phyloP scores from a whole-genome alignment of 2,113 vertebrate genomes.

The Trichomycterus rosablanca region DNA sequence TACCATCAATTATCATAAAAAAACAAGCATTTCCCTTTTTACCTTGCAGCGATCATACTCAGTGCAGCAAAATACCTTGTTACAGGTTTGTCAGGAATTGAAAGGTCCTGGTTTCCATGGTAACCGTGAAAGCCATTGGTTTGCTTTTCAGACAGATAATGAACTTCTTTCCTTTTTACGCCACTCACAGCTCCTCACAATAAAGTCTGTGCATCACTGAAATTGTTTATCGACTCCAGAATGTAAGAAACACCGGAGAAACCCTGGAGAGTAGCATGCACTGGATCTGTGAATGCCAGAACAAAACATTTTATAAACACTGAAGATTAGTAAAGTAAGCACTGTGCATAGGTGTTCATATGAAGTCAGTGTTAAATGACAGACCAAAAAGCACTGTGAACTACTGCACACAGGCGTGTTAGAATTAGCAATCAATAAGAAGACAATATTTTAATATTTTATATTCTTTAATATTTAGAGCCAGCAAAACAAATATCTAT shows the following conservation, averaged over 20 bases:
- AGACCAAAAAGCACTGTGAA: too few relatives aligned
- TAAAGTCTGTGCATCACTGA: constrained; percentile 69
- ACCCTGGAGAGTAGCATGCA: constrained; percentile 51
- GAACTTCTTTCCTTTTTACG: constrained; percentile 74
- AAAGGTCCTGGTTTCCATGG: constrained; percentile 70
- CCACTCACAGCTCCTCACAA: constrained; percentile 69
- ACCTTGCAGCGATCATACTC: constrained; percentile 70
- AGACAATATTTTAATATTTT: too few relatives aligned
- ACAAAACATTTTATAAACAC: too few relatives aligned
- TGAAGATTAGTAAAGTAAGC: too few relatives aligned
- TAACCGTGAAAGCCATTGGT: constrained; percentile 73
- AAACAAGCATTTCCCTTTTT: constrained; percentile 73
- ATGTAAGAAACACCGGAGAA: constrained; percentile 61
- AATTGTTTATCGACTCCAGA: constrained; percentile 62
- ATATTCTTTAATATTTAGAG: too few relatives aligned
- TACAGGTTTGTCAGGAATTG: constrained; percentile 66
- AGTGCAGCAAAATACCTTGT: constrained; percentile 75
- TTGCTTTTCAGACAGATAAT: constrained; percentile 76
- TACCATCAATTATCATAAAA: constrained; percentile 69
- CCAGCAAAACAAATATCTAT: too few relatives aligned
- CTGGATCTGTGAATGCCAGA: too few relatives aligned
- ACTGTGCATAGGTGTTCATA: too few relatives aligned
- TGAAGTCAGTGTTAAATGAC: too few relatives aligned
- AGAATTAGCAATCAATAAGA: too few relatives aligned
- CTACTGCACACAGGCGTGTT: too few relatives aligned